Base-by-base conservation (phyloP, 1,140 invertebrate genomes). In the Cataglyphis hispanica region DNA sequence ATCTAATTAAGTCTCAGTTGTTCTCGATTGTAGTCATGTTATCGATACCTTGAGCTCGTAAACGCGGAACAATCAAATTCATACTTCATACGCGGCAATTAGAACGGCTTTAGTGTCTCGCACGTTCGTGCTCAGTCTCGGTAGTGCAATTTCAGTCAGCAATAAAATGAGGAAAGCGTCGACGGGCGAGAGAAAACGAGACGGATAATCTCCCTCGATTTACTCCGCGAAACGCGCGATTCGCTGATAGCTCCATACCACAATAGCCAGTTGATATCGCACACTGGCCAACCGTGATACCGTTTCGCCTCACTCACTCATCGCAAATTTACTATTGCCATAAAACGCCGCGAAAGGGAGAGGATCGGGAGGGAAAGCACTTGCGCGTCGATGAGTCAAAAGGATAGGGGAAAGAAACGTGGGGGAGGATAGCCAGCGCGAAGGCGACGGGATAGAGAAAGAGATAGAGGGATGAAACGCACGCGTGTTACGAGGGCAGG, bases 251-350 rank as follows among this genome's bases (percentile, higher is more conserved):
- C 31, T 50, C 19, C n/a, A 37, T 50, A 37, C 37, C 31, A 66
- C 84, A 80, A 67, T 58, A 43, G 61, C 19, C 31, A 56, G 25
- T 37, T 50, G 46, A 22, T 77, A 66, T 66, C 72, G n/a, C 61
- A 6, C 16, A 19, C 16, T 7, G 31, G 27, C 34, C 46, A 22
- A 85, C 6, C 27, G 34, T 8, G 77, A 81, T 91, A 90, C 77
- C 84, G 37, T 86, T 83, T 87, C 67, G 58, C 34, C 81, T 81
- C 86, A 85, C 84, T 81, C 84, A 80, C 58, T 31, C 70, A 61
- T 60, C 50, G 16, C 46, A 86, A 90, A 91, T 91, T 89, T 89
- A 88, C 58, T 88, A 85, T 87, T 72, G 85, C 70, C 78, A 86
- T 88, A 91, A 91, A 89, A 89, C 69, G 70, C 81, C 27, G 25